These are phyloP conservation scores for Luehdorfia chinensis DNA, from an alignment of 1,140 invertebrate genomes.

Conservation along the genomic window DNA sequence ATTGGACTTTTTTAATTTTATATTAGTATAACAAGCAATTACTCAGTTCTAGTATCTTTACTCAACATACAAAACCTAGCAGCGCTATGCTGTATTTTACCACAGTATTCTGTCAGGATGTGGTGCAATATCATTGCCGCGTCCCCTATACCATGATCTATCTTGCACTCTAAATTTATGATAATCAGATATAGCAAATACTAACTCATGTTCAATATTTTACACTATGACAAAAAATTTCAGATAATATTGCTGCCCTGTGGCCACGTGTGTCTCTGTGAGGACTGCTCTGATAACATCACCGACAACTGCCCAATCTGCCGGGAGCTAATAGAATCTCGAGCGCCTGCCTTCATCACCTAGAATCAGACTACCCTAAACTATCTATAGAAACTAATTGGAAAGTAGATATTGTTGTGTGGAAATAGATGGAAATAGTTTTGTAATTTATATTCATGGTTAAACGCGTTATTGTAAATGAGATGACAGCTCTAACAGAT, in stretches of 20 bases:
- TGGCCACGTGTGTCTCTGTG: slow-evolving; percentile 90
- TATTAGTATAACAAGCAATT: too few relatives aligned
- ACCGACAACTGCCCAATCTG: slow-evolving; percentile 84
- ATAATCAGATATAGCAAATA: too few relatives aligned
- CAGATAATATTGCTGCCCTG: slow-evolving; percentile 89
- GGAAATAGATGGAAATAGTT: not conserved
- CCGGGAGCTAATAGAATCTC: slow-evolving; percentile 80
- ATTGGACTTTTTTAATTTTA: too few relatives aligned
- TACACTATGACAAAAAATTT: too few relatives aligned
- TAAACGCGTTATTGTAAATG: not conserved
- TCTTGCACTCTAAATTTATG: too few relatives aligned
- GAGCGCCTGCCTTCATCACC: slow-evolving; percentile 84
- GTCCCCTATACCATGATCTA: too few relatives aligned
- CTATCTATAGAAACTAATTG: not conserved
- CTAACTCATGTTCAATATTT: too few relatives aligned
- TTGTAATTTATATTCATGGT: not conserved
- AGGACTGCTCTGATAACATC: slow-evolving; percentile 87
- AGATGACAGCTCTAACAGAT: slow-evolving; percentile 7
- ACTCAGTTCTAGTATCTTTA: too few relatives aligned
- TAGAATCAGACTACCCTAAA: slow-evolving; percentile 30
- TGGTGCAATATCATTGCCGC: too few relatives aligned
- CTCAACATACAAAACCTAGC: too few relatives aligned
- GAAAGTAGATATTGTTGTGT: slow-evolving; percentile 4
- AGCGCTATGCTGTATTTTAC: too few relatives aligned
- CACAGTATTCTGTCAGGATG: too few relatives aligned